Percentiles rank a stretch among this genome's conserved stretches.
phyloP scores from a whole-genome alignment of 2,888 invertebrate species.

The Dynastes hyllus region DNA sequence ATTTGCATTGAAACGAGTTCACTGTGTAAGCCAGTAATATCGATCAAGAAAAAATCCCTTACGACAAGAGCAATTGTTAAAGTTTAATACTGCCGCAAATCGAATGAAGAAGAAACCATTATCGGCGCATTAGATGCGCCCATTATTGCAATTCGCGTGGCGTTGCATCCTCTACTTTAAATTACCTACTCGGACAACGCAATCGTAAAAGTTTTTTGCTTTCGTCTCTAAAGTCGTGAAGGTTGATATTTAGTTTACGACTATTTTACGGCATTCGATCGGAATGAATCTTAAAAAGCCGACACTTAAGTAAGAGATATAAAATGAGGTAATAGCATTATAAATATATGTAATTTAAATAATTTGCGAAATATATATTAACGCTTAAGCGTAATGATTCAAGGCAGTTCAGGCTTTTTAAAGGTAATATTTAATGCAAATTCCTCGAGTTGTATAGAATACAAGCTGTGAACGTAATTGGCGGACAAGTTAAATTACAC shows the following conservation, averaged over 20 bases:
- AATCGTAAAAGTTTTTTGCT: slow-evolving; percentile 16
- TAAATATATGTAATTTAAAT: neutral
- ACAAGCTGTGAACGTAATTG: neutral
- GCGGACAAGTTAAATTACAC: too few species aligned
- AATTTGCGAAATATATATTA: slow-evolving; percentile 2
- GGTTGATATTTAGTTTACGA: slow-evolving; percentile 16
- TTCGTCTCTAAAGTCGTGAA: neutral
- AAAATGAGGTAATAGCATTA: slow-evolving; percentile 1
- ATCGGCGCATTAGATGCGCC: neutral
- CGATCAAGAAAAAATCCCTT: neutral
- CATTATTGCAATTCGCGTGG: neutral
- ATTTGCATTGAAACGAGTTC: slow-evolving; percentile 5
- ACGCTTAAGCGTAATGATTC: too few species aligned
- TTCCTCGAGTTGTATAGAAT: neutral
- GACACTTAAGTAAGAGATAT: neutral
- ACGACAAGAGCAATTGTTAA: neutral
- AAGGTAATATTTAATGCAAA: too few species aligned
- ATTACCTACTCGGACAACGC: neutral
- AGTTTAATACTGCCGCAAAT: slow-evolving; percentile 2
- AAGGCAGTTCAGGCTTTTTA: too few species aligned
- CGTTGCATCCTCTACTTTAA: slow-evolving; percentile 6
- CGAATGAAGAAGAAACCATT: neutral
- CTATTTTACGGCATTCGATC: neutral
- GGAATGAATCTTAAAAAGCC: neutral
- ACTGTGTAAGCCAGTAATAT: neutral